A percentile compares a stretch with the other conserved stretches of the same genome.
These are phyloP conservation scores for Agriopis marginaria DNA, from an alignment of 2,888 invertebrate species.

Conservation along the genomic window DNA sequence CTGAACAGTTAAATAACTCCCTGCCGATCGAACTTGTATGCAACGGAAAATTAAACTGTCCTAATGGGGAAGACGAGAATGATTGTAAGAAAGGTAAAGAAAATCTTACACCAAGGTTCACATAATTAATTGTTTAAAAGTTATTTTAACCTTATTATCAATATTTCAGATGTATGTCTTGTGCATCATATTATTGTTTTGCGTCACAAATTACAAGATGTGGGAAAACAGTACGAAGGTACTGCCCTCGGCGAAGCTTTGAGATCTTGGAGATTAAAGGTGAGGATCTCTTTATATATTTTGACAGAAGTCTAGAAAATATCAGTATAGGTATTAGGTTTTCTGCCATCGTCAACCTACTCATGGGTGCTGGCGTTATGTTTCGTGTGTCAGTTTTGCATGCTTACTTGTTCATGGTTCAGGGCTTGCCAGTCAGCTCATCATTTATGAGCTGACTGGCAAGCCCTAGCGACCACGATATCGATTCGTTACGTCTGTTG, in stretches of 20 bases:
- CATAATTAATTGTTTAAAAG: background rate
- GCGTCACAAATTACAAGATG: constrained; percentile 55
- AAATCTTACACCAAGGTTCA: background rate
- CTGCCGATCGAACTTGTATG: constrained; percentile 64
- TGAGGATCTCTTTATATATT: constrained; percentile 35
- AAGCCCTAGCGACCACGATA: background rate
- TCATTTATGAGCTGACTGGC: no score
- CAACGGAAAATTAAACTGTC: constrained; percentile 66
- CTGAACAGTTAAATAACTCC: constrained; percentile 44
- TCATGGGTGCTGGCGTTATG: no score
- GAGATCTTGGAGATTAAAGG: constrained; percentile 66
- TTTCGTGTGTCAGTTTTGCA: no score
- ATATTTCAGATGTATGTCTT: constrained; percentile 66
- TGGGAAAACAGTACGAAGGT: constrained; percentile 53
- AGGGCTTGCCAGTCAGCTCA: no score
- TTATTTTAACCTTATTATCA: background rate
- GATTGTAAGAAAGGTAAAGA: constrained; percentile 63
- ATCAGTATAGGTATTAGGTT: no score
- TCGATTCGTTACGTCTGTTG: background rate
- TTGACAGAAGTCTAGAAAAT: no score
- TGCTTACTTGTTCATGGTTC: no score
- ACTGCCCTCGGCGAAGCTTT: constrained; percentile 62
- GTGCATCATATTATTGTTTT: constrained; percentile 64
- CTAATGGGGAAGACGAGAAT: constrained; percentile 67
- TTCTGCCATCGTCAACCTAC: no score